Evolutionary conservation across 2,888 invertebrate genomes (phyloP), one percentile per base, ranked within the genome.

Genomic region (Pterostichus niger): DNA sequence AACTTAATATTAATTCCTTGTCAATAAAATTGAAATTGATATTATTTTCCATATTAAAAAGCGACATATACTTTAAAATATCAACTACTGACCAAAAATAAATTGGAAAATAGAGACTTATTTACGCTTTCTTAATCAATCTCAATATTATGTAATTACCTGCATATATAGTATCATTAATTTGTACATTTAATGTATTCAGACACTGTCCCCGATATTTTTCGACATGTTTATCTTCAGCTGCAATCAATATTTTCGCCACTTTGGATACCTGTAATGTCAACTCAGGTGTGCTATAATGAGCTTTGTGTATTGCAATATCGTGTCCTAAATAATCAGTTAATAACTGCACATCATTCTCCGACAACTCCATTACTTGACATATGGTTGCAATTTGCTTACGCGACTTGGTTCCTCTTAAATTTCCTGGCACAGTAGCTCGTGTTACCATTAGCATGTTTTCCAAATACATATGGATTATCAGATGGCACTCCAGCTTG

Each of bases 241-340:
- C 59, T 31, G 59, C 24, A 13, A 59, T 11, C 5, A 59, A 15
- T 13, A 68, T n/a, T 68, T 68, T 68, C 35, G 68, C n/a, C 13
- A 68, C 31, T 33, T 40, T 40, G 2, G n/a, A n/a, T 31, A 33
- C 35, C 15, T 68, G 35, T 68, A 68, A 6, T 10, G 68, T 15
- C 15, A 68, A 40, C 7, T 68, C 68, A 7, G 68, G 40, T 33
- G n/a, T 33, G 7, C 35, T 1, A 33, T 68, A 68, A 68, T 68
- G 68, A n/a, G 13, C 10, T 33, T 68, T 68, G 11, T 68, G 68
- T n/a, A 68, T 68, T n/a, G n/a, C 33, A n/a, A 59, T 17, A 11
- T 59, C 59, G 13, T 59, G 59, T 5, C 59, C 59, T 11, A 59
- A 11, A 59, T 13, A 59, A 33, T 59, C 59, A 11, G 59, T 24